Base-by-base conservation (phyloP, 2,797 vertebrate species). In the Cephalopachus bancanus region DNA sequence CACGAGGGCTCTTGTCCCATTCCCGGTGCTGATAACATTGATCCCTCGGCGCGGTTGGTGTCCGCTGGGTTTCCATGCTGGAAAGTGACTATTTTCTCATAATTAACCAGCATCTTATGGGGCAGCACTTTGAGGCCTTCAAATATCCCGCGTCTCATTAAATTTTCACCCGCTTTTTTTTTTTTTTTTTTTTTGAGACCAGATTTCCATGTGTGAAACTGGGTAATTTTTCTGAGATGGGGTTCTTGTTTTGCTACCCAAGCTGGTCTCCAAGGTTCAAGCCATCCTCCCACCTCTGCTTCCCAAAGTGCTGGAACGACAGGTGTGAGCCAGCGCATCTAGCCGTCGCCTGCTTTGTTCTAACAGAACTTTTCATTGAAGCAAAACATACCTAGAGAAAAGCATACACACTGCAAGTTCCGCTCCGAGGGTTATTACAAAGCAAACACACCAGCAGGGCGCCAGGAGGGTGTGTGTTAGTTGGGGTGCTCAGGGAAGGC, bases 21-120 rank as follows among this genome's bases (percentile, higher is more conserved):
- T 3, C 0, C 65, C 7, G 81, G 51, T 60, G 72, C 1, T 0
- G 4, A 62, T 3, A 0, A 1, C 0, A 0, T 62, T 15, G 37
- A 7, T 57, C 53, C 53, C 76, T 10, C 1, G 8, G 12, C 24
- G 6, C 4, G 0, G 37, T 4, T 30, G 59, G 28, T 0, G 7
- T 37, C 22, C 19, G 14, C 53, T 30, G 17, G 33, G 15, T 55
- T 17, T 53, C 59, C 80, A 28, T 67, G 14, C 74, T 7, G 16
- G 24, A 44, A 60, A 10, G 71, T 3, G 2, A 49, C 64, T 10
- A 5, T 87, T 69, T 85, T 10, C 74, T 65, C 11, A 11, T 62
- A 3, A 22, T 5, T 2, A 16, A 3, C 7, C 24, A 53, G 22
- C 9, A 10, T 37, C 83, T n/a, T 8, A 1, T 55, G 87, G 74